phyloP scores from a whole-genome alignment of 1,140 invertebrate species.

The Drosophila ananassae region DNA sequence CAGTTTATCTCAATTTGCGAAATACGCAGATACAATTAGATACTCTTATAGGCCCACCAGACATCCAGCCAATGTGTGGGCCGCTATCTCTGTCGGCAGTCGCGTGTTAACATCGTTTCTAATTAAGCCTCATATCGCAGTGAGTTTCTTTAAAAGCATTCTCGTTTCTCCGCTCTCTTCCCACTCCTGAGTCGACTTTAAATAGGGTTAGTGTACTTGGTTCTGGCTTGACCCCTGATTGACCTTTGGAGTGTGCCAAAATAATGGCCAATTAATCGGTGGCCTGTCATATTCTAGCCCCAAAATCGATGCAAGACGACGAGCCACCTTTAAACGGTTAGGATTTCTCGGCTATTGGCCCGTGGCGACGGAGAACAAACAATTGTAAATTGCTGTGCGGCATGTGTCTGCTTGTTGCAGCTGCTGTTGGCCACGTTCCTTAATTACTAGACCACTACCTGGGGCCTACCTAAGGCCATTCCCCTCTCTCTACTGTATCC shows the following conservation, averaged over 20 bases:
- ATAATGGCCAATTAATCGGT: constrained; percentile 63
- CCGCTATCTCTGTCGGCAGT: constrained; percentile 22
- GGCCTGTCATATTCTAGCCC: constrained; percentile 38
- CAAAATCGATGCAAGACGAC: constrained; percentile 12
- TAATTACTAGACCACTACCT: constrained; percentile 55
- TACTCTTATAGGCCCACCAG: constrained; percentile 25
- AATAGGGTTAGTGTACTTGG: constrained; percentile 8
- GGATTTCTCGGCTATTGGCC: constrained; percentile 29
- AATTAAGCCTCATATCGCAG: constrained; percentile 49
- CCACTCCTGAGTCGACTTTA: neutral
- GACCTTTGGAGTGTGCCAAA: constrained; percentile 42
- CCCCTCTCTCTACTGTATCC: neutral
- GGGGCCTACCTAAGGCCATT: constrained; percentile 28
- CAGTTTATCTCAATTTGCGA: constrained; percentile 67
- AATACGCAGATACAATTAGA: constrained; percentile 57
- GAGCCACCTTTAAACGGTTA: constrained; percentile 17
- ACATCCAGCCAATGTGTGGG: constrained; percentile 25
- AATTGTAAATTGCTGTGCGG: constrained; percentile 58
- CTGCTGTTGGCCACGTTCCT: constrained; percentile 45
- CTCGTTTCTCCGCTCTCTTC: neutral
- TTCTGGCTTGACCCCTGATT: constrained; percentile 7
- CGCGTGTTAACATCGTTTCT: constrained; percentile 70
- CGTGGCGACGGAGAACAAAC: constrained; percentile 40
- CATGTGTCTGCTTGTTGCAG: constrained; percentile 40
- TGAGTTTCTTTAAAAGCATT: neutral